Evolutionary conservation across 2,113 vertebrate species (phyloP).

Genomic region (Paramisgurnus dabryanus): DNA sequence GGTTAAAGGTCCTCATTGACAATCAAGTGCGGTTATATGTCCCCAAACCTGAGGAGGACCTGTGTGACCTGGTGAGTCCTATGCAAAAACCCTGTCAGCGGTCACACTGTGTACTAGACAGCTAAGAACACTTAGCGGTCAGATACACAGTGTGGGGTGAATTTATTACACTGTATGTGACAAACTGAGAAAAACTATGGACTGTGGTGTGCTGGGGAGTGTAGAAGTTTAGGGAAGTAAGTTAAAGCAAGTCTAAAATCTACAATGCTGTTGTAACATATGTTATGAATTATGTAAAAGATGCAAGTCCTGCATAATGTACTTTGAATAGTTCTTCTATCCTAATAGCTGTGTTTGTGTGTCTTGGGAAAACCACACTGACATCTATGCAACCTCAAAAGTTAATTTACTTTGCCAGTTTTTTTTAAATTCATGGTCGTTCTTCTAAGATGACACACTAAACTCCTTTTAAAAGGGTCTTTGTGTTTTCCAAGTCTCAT

Average conservation of each 20-base stretch:
- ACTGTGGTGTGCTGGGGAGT: neutral
- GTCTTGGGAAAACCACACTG: conserved; percentile 35
- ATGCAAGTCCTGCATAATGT: conserved; percentile 49
- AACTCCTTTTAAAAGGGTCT: conserved; percentile 53
- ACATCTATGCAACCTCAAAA: conserved; percentile 42
- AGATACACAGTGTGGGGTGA: conserved; percentile 24
- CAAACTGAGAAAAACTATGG: neutral
- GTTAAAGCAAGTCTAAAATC: conserved; percentile 54
- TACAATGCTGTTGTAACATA: conserved; percentile 43
- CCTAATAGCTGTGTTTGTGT: neutral
- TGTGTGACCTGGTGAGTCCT: conserved; percentile 91
- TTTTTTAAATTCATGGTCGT: neutral
- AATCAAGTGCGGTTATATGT: conserved; percentile 81
- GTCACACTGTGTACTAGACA: conserved; percentile 19
- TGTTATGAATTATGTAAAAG: conserved; percentile 66
- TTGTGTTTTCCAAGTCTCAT: conserved; percentile 52
- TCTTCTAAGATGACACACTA: conserved; percentile 56
- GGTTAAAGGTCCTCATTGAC: conserved; percentile 83
- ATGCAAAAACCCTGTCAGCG: neutral
- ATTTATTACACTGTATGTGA: neutral
- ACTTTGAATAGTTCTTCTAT: conserved; percentile 32
- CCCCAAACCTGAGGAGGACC: conserved; percentile 88
- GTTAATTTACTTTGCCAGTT: conserved; percentile 49
- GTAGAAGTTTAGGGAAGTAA: conserved; percentile 30
- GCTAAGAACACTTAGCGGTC: conserved; percentile 15